Conservation (phyloP, 1,140 invertebrate species). For the Lepidurus packardi region DNA sequence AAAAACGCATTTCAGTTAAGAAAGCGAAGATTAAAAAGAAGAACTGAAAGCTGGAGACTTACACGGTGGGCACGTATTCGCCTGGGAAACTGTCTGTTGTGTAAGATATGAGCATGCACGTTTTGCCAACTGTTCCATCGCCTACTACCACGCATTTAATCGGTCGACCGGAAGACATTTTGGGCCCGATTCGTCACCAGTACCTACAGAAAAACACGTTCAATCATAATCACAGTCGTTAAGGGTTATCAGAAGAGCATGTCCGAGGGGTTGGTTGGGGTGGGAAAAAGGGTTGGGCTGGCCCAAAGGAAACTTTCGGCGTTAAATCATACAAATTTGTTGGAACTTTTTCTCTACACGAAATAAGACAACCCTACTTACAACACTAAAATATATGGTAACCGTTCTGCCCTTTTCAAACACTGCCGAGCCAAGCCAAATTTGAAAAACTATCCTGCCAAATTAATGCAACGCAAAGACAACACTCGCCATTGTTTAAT, state of each 20-base stretch:
- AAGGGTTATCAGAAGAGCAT: neutral
- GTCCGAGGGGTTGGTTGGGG: neutral
- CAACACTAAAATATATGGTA: neutral
- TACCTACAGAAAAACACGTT: neutral
- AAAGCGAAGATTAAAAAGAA: slow-evolving; percentile 25
- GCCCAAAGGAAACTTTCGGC: neutral
- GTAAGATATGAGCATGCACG: slow-evolving; percentile 97
- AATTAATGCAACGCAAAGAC: slow-evolving; percentile 11
- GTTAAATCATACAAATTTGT: neutral
- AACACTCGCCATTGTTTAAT: slow-evolving; percentile 19
- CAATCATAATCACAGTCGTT: neutral
- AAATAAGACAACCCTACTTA: no score
- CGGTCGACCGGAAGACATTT: slow-evolving; percentile 72
- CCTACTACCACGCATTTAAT: slow-evolving; percentile 97
- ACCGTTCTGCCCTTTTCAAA: neutral
- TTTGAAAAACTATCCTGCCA: neutral
- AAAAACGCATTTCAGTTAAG: slow-evolving; percentile 34
- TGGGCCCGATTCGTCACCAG: neutral
- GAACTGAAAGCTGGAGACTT: slow-evolving; percentile 49
- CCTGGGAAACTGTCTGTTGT: slow-evolving; percentile 98
- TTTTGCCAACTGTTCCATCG: slow-evolving; percentile 94
- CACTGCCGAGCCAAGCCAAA: neutral
- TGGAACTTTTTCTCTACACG: neutral
- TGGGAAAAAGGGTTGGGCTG: neutral
- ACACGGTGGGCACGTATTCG: slow-evolving; percentile 95